These are phyloP conservation scores for Drosophila nigricruria DNA, from an alignment of 2,888 invertebrate species.

Conservation along the genomic window DNA sequence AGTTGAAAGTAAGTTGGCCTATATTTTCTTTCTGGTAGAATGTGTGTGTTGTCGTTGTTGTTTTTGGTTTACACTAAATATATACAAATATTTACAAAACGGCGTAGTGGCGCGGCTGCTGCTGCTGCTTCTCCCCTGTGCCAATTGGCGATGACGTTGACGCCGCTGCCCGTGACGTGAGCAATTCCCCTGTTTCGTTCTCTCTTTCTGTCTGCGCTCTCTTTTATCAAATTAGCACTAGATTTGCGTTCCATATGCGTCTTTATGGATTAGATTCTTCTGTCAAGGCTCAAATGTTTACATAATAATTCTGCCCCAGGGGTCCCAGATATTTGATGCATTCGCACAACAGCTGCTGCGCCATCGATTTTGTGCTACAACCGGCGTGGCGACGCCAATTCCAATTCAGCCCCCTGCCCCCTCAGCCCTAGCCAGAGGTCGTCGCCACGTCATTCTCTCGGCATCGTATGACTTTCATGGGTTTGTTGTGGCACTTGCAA, in stretches of 20 bases:
- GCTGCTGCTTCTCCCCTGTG: slow-evolving; percentile 13
- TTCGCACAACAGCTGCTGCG: slow-evolving; percentile 39
- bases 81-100: slow-evolving; percentile 33
- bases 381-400: slow-evolving; percentile 49
- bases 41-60: slow-evolving; percentile 14
- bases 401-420: slow-evolving; percentile 1
- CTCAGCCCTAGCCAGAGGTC: not conserved
- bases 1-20: slow-evolving; percentile 57
- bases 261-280: slow-evolving; percentile 21
- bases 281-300: slow-evolving; percentile 43
- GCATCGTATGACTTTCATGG: slow-evolving; percentile 50
- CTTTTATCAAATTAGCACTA: slow-evolving; percentile 18
- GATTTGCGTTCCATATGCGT: slow-evolving; percentile 24
- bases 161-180: slow-evolving; percentile 56
- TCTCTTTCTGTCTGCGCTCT: not conserved
- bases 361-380: slow-evolving; percentile 53
- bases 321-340: slow-evolving; percentile 46
- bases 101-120: slow-evolving; percentile 2
- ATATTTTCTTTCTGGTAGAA: slow-evolving; percentile 18
- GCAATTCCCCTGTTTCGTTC: slow-evolving; percentile 14
- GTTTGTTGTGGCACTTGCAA: slow-evolving; percentile 50
- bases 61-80: slow-evolving; percentile 11
- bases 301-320: slow-evolving; percentile 37
- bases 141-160: slow-evolving; percentile 51
- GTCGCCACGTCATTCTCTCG: slow-evolving; percentile 55